These are phyloP conservation scores for Nannobrachium achirus DNA, from an alignment of 2,113 vertebrate species.

Conservation along the genomic window DNA sequence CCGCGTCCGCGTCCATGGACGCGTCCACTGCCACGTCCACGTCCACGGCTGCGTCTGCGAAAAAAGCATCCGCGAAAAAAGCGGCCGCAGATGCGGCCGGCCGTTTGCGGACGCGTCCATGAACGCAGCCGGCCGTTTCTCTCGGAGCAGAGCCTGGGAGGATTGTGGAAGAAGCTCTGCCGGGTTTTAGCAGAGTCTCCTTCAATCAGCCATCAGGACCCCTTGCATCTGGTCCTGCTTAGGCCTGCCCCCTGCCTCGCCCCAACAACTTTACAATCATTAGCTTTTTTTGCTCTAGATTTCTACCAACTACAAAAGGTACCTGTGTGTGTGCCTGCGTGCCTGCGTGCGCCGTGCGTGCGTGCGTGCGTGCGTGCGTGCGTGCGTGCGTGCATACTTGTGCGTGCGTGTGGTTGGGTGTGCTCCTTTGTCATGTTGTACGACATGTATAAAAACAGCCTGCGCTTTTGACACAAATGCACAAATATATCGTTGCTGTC, in stretches of 20 bases:
- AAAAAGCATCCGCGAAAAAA: too few species aligned
- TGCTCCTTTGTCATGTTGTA: conserved; percentile 40
- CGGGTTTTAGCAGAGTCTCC: conserved; percentile 48
- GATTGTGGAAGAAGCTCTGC: conserved; percentile 53
- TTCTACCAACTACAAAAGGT: too few species aligned
- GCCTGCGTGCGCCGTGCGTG: conserved; percentile 3
- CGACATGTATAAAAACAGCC: conserved; percentile 58
- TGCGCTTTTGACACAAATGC: conserved; percentile 50
- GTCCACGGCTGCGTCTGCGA: too few species aligned
- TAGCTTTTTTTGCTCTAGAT: conserved; percentile 43
- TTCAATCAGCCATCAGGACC: conserved; percentile 57
- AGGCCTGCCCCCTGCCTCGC: conserved; percentile 43
- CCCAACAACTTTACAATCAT: conserved; percentile 51
- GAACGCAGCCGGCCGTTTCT: too few species aligned
- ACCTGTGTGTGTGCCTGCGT: background rate
- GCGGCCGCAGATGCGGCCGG: too few species aligned
- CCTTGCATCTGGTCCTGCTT: conserved; percentile 77
- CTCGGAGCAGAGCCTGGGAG: conserved; percentile 31
- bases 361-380: conserved; percentile 1
- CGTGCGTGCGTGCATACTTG: background rate
- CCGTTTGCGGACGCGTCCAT: too few species aligned
- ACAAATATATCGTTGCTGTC: too few species aligned
- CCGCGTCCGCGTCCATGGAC: too few species aligned
- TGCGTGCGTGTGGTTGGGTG: conserved; percentile 32
- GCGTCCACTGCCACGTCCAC: too few species aligned